Conservation (phyloP, 1,140 invertebrate species). For the Papilio dardanus region DNA sequence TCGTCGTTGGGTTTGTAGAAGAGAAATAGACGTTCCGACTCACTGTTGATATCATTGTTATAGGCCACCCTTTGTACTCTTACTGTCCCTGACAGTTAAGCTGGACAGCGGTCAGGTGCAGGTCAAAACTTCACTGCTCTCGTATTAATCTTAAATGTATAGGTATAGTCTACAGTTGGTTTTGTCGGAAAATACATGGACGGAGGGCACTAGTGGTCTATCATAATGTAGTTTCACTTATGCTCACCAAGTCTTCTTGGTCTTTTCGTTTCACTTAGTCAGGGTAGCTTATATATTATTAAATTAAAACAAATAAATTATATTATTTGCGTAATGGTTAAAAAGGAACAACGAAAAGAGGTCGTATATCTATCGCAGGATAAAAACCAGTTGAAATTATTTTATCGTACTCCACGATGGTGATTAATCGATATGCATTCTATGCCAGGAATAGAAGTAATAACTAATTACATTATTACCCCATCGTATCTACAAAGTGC, state of each 20-base stretch:
- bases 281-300: no score
- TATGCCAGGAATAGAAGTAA: neutral
- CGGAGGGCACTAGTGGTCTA: no score
- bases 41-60: neutral
- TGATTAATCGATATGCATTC: neutral
- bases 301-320: no score
- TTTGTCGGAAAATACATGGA: no score
- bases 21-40: neutral
- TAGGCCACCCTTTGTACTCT: neutral
- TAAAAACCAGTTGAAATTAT: neutral
- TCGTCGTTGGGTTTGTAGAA: neutral
- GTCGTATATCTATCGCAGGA: neutral
- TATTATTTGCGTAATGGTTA: no score
- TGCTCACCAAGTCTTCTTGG: no score
- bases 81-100: constrained; percentile 1
- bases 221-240: no score
- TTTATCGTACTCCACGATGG: neutral
- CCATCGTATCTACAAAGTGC: neutral
- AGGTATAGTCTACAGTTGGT: no score
- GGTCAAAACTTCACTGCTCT: neutral
- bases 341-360: neutral
- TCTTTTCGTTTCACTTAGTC: no score
- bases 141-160: neutral
- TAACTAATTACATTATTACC: neutral
- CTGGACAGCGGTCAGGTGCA: neutral